Conservation (phyloP, 2,888 invertebrate species). For the Rosalia funebris region DNA sequence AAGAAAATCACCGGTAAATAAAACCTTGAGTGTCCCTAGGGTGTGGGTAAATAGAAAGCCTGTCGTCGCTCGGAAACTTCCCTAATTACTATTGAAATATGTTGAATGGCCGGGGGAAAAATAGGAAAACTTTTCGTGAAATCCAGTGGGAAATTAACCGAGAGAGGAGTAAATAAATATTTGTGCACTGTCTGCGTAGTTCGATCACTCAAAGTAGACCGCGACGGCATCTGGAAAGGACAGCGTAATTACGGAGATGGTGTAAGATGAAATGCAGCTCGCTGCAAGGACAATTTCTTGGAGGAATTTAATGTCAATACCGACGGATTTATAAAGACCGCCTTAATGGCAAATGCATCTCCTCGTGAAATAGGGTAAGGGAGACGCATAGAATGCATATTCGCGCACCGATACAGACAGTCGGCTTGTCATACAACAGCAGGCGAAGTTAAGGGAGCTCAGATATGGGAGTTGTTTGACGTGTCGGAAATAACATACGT, state of each 20-base stretch:
- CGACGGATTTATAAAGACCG: neutral
- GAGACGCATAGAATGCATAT: neutral
- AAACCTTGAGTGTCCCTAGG: neutral
- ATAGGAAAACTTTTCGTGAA: constrained; percentile 1
- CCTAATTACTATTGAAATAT: constrained; percentile 15
- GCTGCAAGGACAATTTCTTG: constrained; percentile 3
- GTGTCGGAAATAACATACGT: too few relatives aligned
- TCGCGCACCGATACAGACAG: too few relatives aligned
- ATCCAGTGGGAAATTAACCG: constrained; percentile 11
- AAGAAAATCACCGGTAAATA: too few relatives aligned
- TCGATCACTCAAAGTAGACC: neutral
- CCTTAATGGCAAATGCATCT: constrained; percentile 16
- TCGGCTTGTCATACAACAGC: too few relatives aligned
- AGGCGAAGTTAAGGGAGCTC: too few relatives aligned
- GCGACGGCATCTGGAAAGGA: constrained; percentile 14
- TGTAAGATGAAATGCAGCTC: constrained; percentile 6
- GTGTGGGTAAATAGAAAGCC: constrained; percentile 4
- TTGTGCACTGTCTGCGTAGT: constrained; percentile 1
- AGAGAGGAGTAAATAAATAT: constrained; percentile 9
- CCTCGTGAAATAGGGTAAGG: neutral
- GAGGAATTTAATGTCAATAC: constrained; percentile 9
- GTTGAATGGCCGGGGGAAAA: constrained; percentile 10
- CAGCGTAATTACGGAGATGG: constrained; percentile 10
- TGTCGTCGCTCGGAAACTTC: constrained; percentile 8
- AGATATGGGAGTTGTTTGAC: too few relatives aligned